Percentiles rank a stretch among this genome's conserved stretches.
Evolutionary conservation across 2,888 invertebrate species (phyloP).

Genomic region (Synanthedon formicaeformis): DNA sequence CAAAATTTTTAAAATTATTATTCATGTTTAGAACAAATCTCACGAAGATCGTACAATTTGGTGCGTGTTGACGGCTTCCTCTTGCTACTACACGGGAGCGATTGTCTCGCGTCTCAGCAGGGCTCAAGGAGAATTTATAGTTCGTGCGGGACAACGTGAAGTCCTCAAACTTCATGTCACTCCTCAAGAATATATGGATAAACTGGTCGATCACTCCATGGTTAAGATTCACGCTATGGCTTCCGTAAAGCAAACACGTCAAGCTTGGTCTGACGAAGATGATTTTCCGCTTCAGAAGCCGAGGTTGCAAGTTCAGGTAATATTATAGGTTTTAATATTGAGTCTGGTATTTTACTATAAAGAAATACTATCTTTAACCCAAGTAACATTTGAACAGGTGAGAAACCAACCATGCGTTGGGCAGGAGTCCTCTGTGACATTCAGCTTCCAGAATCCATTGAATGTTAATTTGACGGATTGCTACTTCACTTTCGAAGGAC

Average conservation of each 20-base stretch:
- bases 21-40: constrained; percentile 66
- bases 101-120: constrained; percentile 73
- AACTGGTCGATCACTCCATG: constrained; percentile 77
- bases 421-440: constrained; percentile 65
- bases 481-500: constrained; percentile 77
- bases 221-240: constrained; percentile 81
- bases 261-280: constrained; percentile 80
- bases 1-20: background rate
- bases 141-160: constrained; percentile 74
- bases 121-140: constrained; percentile 71
- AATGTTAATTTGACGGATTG: constrained; percentile 74
- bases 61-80: constrained; percentile 72
- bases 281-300: constrained; percentile 79
- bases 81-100: constrained; percentile 78
- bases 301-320: constrained; percentile 73
- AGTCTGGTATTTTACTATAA: no score
- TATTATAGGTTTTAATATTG: background rate
- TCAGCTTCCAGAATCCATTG: constrained; percentile 78
- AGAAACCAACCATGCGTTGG: constrained; percentile 63
- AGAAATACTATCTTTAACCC: background rate
- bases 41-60: constrained; percentile 73
- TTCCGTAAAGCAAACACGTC: constrained; percentile 78
- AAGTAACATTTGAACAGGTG: constrained; percentile 26
- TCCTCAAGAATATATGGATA: constrained; percentile 76
- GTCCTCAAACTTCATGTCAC: constrained; percentile 72